Evolutionary conservation across 2,797 vertebrate genomes (phyloP), one percentile per base, ranked within the genome.

Genomic region (Coluber constrictor): DNA sequence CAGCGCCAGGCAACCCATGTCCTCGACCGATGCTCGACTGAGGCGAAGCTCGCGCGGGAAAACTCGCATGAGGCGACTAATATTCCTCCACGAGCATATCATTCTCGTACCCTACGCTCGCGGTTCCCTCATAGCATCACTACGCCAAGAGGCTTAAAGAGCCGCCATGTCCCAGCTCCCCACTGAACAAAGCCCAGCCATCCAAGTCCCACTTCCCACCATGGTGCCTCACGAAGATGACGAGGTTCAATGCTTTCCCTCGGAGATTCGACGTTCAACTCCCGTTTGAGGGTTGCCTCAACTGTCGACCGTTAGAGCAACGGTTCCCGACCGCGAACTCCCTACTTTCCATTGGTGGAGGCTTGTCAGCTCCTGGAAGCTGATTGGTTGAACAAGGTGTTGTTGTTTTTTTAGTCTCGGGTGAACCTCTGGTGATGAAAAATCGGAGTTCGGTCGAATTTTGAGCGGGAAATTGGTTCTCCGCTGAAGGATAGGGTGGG

Each of bases 231-330:
- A 51, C 25, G 66, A 57, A 63, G 59, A 10, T 16, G 29, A 63
- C 20, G 7, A 27, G 9, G 4, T 59, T 93, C 93, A 2, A 1
- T 43, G 0, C 0, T 37, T 4, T 63, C 43, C 9, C 18, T 74
- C 43, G n/a, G 0, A 37, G 4, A 0, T 11, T 0, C 25, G 0
- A 0, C n/a, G 3, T 0, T 93, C 9, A 0, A 0, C 5, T 0
- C 56, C 0, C 0, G 74, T 20, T 55, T 0, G 23, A 3, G 2
- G 4, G 0, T 15, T 1, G 27, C 12, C 0, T 60, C 55, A 61
- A 95, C 95, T 23, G 91, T 0, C 79, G 1, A 2, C 88, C 8
- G 60, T 90, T 90, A 54, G 15, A 5, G 9, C 56, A 61, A 83
- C 86, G 1, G 57, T 27, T 3, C 1, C 47, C 55, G 56, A 89